Evolutionary conservation across 1,140 invertebrate genomes (phyloP), one percentile per base, ranked within the genome.

Genomic region (Drosophila setifemur): DNA sequence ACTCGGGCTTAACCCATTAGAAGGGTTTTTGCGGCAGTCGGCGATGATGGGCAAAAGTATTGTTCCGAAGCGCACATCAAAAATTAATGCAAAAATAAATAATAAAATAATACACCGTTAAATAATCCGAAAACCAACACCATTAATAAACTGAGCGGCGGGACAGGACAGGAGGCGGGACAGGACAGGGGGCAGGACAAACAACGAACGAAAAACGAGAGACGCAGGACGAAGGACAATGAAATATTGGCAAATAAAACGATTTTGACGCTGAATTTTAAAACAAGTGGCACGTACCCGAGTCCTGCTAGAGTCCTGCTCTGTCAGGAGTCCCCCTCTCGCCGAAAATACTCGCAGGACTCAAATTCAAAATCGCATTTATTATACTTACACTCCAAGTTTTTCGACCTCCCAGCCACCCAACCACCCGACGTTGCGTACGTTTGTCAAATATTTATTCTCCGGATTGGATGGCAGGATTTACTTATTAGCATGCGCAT

Each of bases 41-140:
- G 4, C 12, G 18, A 19, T 29, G 52, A 55, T 66, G 64, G 47
- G 19, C 19, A 42, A 53, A 18, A 37, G 33, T 37, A 14, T 39
- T 54, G 40, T 48, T 70, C 58, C 42, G 37, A 40, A 53, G 67
- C 58, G 26, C 37, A 9, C 81, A 86, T 86, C 81, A 88, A 79
- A 88, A 83, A 88, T 88, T 85, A 85, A 88, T 85, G 78, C 85
- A 88, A 85, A 89, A 89, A 89, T 89, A 89, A 87, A 89, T 89
- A 89, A 89, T 89, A 87, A 89, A 89, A 70, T 89, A 89, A 89
- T 89, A 89, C 69, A 89, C 86, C 86, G 86, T 89, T 89, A 89
- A 89, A 89, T 89, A 89, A 89, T 89, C 77, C 86, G 66, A 89
- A 87, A 89, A 87, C 81, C 86, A 89, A 89, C 86, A 89, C 81